phyloP scores from a whole-genome alignment of 2,113 vertebrate genomes.

The Microcebus griseorufus region DNA sequence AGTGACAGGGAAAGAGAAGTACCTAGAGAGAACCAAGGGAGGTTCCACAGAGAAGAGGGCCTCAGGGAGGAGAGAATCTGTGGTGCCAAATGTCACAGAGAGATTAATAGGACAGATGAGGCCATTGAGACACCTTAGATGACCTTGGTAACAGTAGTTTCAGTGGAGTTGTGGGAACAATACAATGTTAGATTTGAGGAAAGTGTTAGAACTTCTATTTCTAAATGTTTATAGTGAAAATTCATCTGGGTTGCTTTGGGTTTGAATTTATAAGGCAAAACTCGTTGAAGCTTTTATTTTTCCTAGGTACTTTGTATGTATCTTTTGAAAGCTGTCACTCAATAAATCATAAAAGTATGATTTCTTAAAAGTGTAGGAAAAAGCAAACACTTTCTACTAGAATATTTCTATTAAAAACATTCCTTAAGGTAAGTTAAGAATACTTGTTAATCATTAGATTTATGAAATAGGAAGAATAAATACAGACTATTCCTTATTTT shows the following conservation, averaged over 20 bases:
- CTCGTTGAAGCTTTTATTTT: neutral
- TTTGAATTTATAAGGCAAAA: slow-evolving; percentile 8
- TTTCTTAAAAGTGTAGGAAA: neutral
- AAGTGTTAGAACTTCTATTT: neutral
- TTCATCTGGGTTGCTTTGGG: neutral
- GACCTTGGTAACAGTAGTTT: neutral
- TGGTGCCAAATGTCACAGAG: neutral
- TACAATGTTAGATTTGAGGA: neutral
- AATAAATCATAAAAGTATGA: neutral
- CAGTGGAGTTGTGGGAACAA: neutral
- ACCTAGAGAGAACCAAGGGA: neutral
- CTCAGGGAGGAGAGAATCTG: neutral
- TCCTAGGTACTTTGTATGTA: neutral
- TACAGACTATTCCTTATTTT: neutral
- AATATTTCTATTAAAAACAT: neutral
- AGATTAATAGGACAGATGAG: neutral
- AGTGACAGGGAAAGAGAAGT: neutral
- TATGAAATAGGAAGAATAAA: neutral
- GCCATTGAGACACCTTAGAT: neutral
- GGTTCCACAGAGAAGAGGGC: neutral
- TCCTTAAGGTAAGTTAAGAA: neutral
- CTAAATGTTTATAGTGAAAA: neutral
- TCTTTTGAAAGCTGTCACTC: slow-evolving; percentile 10
- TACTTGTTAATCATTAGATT: neutral
- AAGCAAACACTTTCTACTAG: neutral